Evolutionary conservation across 1,140 invertebrate genomes (phyloP).

Genomic region (Venustaconcha ellipsiformis): DNA sequence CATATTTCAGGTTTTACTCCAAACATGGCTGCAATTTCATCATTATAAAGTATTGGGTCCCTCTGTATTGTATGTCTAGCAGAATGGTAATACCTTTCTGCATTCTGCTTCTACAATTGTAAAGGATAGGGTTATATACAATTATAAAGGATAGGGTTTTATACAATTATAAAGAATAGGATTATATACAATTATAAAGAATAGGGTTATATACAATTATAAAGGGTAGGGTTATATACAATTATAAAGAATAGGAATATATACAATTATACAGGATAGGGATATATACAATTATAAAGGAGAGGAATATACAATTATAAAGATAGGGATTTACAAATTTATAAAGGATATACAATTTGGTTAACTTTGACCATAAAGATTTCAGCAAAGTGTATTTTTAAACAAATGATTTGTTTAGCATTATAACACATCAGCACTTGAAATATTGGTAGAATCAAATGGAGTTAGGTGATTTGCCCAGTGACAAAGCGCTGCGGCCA

Average conservation of each 20-base stretch:
- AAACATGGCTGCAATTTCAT: constrained; percentile 58
- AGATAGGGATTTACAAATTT: not conserved
- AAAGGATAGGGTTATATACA: constrained; percentile 6
- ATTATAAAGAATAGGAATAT: constrained; percentile 1
- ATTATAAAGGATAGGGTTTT: not conserved
- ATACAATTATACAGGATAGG: constrained; percentile 1
- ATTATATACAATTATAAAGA: too few species aligned
- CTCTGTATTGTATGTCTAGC: constrained; percentile 63
- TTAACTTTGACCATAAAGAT: too few species aligned
- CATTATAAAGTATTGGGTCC: constrained; percentile 64
- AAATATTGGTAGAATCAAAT: too few species aligned
- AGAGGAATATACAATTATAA: constrained; percentile 1
- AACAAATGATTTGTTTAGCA: too few species aligned
- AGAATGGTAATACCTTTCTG: constrained; percentile 55
- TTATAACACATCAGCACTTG: too few species aligned
- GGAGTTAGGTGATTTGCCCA: too few species aligned
- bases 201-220: constrained; percentile 1
- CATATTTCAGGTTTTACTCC: constrained; percentile 60
- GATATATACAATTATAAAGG: too few species aligned
- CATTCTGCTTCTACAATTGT: constrained; percentile 12
- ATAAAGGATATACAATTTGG: too few species aligned
- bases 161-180: constrained; percentile 2
- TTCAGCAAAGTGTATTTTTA: too few species aligned
- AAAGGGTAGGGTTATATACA: not conserved
- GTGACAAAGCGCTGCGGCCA: too few species aligned